Evolutionary conservation across 37 sponge, comb jelly and placozoan genomes (phyloP), one percentile per base, ranked within the genome.

Genomic region (Theonella swinhoei): DNA sequence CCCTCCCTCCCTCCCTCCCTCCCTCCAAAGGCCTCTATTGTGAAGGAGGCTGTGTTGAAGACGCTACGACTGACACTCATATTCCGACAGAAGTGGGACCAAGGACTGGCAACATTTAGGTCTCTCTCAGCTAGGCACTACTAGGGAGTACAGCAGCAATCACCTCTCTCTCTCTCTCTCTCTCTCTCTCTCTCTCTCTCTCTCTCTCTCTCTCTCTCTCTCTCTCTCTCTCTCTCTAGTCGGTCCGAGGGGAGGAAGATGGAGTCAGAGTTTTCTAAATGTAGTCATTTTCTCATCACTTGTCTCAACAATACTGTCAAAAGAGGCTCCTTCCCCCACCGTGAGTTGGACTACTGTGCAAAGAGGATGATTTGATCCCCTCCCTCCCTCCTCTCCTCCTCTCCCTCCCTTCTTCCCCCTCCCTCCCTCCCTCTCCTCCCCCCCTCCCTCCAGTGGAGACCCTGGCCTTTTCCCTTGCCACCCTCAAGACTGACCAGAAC

Each of bases 321-420:
- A 68, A 82, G 83, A 74, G 91, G 91, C 0, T 72, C 83, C 34
- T 91, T 74, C 58, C 88, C 87, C 23, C 91, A 91, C 75, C 78
- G 91, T 91, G 54, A 91, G 91, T 81, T 29, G 38, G 1, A 47
- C 33, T 24, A 0, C 29, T 39, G 1, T 2, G 38, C 8, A 70
- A 5, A 70, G 7, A 23, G 66, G 4, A 65, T 7, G 5, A 26
- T 24, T 24, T 9, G 19, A 23, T 4, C 9, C 8, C 5, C 36
- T 33, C 5, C 19, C 7, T 9, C 19, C 7, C 5, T 70, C 36
- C 9, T 76, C 9, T 33, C 63, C 33, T n/a, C 47, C 64, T 41
- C 66, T 25, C 78, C 47, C n/a, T 58, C 22, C 54, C 29, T 40
- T 38, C 3, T 31, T 7, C 64, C 8, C 30, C 30, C 3, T 31